phyloP scores from a whole-genome alignment of 35 echinoderm and acorn worm species.

The Heliocidaris erythrogramma region DNA sequence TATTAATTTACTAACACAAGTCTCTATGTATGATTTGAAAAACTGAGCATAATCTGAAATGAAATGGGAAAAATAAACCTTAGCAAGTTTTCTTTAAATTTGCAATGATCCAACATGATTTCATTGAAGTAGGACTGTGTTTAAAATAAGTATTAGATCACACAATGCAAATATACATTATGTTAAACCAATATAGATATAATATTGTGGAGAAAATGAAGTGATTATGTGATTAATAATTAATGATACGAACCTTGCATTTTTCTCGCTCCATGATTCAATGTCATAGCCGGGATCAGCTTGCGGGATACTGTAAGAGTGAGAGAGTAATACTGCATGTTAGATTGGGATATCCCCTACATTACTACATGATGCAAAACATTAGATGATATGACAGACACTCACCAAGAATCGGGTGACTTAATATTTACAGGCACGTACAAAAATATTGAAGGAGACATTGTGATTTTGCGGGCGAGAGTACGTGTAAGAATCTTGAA shows the following conservation, averaged over 20 bases:
- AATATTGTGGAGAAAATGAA: background rate
- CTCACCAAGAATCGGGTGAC: background rate
- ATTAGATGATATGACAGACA: background rate
- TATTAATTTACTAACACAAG: background rate
- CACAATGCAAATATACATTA: background rate
- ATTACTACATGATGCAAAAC: background rate
- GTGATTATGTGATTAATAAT: background rate
- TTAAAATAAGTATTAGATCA: background rate
- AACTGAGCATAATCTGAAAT: background rate
- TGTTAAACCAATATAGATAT: background rate
- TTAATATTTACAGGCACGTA: conserved; percentile 47
- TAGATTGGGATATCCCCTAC: background rate
- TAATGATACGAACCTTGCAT: conserved; percentile 32
- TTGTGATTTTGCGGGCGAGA: background rate
- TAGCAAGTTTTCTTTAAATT: background rate
- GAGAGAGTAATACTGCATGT: background rate
- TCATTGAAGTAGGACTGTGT: background rate
- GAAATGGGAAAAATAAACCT: background rate
- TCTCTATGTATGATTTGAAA: background rate
- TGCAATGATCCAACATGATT: background rate
- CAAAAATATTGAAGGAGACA: conserved; percentile 38
- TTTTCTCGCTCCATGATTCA: conserved; percentile 51
- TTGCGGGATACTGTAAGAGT: conserved; percentile 19
- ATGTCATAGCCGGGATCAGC: conserved; percentile 45
- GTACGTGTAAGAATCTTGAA: conserved; percentile 32